A percentile compares a stretch with the other conserved stretches of the same genome.
These are phyloP conservation scores for Halichoerus grypus DNA, from an alignment of 2,113 vertebrate species.

Conservation along the genomic window DNA sequence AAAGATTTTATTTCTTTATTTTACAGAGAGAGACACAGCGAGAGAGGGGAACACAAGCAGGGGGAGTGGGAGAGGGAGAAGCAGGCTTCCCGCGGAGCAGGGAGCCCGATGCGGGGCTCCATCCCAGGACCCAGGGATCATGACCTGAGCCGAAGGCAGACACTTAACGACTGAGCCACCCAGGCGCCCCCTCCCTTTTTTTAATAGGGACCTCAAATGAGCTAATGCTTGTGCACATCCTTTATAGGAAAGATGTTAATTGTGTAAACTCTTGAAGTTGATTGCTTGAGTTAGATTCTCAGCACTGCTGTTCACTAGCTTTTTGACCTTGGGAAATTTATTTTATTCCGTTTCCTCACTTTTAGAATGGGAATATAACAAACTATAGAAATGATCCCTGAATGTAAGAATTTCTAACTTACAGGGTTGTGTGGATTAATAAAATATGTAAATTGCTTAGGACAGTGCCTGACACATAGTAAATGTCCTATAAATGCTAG, in stretches of 20 bases:
- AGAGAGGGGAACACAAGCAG: no score
- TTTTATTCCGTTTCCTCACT: background rate
- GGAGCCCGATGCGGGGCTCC: no score
- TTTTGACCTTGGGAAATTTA: constrained; percentile 1
- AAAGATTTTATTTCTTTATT: no score
- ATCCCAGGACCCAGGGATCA: no score
- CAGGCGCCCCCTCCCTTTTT: background rate
- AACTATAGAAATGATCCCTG: no score
- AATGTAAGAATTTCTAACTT: background rate
- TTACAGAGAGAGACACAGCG: no score
- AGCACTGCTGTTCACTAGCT: background rate
- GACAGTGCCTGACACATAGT: background rate
- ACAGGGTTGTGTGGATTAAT: background rate
- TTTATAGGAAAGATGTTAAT: background rate
- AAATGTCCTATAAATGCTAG: background rate
- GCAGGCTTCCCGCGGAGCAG: no score
- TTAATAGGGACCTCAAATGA: background rate
- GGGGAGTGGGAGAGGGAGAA: no score
- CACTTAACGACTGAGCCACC: no score
- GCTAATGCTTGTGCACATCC: background rate
- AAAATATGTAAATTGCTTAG: constrained; percentile 7
- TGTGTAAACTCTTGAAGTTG: background rate
- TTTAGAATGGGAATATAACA: background rate
- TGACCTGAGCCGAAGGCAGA: no score
- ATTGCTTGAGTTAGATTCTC: background rate